phyloP scores from a whole-genome alignment of 2,113 vertebrate genomes.

The Neodontobutis hainanensis region DNA sequence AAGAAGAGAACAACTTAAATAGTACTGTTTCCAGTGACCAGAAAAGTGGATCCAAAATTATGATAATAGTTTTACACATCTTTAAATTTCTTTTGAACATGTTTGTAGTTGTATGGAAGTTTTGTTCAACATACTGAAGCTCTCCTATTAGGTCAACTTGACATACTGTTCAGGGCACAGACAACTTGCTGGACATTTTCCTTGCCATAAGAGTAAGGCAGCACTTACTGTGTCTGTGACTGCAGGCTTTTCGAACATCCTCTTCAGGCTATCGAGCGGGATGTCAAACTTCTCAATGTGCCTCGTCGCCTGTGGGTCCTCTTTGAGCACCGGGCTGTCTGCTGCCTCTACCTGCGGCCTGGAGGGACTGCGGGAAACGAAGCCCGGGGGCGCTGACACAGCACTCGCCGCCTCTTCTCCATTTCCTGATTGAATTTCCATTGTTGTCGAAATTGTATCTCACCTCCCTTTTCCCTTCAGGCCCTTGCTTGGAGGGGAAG shows the following conservation, averaged over 20 bases:
- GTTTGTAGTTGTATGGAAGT: no score
- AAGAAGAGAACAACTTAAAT: no score
- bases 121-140: neutral
- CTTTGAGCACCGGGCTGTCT: conserved; percentile 45
- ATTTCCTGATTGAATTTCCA: conserved; percentile 85
- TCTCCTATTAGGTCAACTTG: neutral
- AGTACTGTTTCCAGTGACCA: neutral
- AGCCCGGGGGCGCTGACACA: conserved; percentile 53
- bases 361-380: conserved; percentile 38
- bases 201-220: no score
- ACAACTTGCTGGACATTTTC: neutral
- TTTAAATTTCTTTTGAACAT: no score
- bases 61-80: no score
- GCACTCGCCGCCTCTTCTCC: conserved; percentile 67
- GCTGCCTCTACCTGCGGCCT: conserved; percentile 56
- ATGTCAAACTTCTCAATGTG: conserved; percentile 80
- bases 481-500: conserved; percentile 47
- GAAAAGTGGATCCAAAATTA: no score
- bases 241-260: conserved; percentile 79
- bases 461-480: conserved; percentile 32
- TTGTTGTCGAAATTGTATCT: conserved; percentile 76
- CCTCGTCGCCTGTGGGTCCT: conserved; percentile 71
- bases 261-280: conserved; percentile 77
- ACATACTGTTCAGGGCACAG: neutral
- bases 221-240: conserved; percentile 61